A percentile compares a stretch with the other conserved stretches of the same genome.
Evolutionary conservation across 2,888 invertebrate species (phyloP).

Genomic region (Stictocephala bisonia): DNA sequence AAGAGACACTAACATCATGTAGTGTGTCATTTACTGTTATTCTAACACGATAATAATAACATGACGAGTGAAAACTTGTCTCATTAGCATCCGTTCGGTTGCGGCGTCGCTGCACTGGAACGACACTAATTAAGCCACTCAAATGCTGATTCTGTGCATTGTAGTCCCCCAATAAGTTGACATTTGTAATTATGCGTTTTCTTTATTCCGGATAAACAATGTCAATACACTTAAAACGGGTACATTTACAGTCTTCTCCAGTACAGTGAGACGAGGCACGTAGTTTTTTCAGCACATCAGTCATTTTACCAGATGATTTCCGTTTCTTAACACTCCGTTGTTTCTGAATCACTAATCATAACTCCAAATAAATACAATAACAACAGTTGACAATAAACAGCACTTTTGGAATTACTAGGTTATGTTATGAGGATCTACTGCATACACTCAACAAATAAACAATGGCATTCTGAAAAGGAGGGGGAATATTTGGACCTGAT

Average conservation of each 20-base stretch:
- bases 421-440: not conserved
- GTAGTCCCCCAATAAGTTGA: slow-evolving; percentile 32
- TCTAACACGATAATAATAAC: slow-evolving; percentile 16
- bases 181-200: slow-evolving; percentile 30
- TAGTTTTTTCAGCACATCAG: slow-evolving; percentile 23
- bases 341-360: slow-evolving; percentile 37
- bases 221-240: slow-evolving; percentile 1
- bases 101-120: slow-evolving; percentile 36
- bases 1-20: no score
- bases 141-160: slow-evolving; percentile 49
- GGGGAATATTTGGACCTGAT: not conserved
- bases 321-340: slow-evolving; percentile 31
- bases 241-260: slow-evolving; percentile 20
- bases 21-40: no score
- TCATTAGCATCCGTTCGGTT: slow-evolving; percentile 18
- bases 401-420: no score
- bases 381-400: no score
- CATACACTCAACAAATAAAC: no score
- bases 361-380: not conserved
- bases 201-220: slow-evolving; percentile 22
- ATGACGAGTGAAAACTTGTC: slow-evolving; percentile 9
- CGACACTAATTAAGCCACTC: slow-evolving; percentile 47
- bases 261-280: slow-evolving; percentile 25
- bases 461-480: not conserved
- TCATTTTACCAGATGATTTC: slow-evolving; percentile 25